phyloP scores from a whole-genome alignment of 2,113 vertebrate species.

The Notarius lentiginosus region DNA sequence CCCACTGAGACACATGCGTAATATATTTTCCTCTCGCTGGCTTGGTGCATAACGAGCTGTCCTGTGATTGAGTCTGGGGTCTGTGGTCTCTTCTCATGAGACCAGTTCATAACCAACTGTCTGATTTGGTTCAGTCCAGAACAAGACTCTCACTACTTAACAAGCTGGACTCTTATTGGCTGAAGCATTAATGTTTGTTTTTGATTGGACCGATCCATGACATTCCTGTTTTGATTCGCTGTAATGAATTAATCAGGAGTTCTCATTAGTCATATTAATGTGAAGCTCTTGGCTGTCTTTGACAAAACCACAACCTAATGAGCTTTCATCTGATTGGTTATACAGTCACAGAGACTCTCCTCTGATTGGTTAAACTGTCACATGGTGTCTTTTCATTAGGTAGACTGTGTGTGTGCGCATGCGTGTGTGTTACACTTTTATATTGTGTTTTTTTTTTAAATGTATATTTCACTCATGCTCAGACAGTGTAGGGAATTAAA shows the following conservation, averaged over 20 bases:
- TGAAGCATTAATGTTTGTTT: too few relatives aligned
- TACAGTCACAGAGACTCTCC: not conserved
- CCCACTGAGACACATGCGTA: constrained; percentile 8
- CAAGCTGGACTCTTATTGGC: not conserved
- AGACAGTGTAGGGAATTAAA: not conserved
- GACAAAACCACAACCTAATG: not conserved
- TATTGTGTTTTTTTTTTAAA: not conserved
- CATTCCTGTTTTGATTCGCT: not conserved
- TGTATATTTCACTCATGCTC: not conserved
- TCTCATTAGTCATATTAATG: not conserved
- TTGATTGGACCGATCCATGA: not conserved
- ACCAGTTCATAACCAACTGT: not conserved
- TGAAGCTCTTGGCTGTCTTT: not conserved
- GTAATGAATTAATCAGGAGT: not conserved
- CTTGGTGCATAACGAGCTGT: not conserved
- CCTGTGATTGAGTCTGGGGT: not conserved
- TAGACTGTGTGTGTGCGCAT: not conserved
- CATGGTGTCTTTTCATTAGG: not conserved
- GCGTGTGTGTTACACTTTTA: not conserved
- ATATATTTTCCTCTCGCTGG: not conserved
- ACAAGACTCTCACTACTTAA: not conserved
- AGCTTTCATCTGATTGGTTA: not conserved
- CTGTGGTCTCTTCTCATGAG: not conserved
- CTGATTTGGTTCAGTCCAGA: not conserved
- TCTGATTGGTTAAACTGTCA: constrained; percentile 24